Evolutionary conservation across 2,888 invertebrate species (phyloP).

Genomic region (Mellilla xanthometata): DNA sequence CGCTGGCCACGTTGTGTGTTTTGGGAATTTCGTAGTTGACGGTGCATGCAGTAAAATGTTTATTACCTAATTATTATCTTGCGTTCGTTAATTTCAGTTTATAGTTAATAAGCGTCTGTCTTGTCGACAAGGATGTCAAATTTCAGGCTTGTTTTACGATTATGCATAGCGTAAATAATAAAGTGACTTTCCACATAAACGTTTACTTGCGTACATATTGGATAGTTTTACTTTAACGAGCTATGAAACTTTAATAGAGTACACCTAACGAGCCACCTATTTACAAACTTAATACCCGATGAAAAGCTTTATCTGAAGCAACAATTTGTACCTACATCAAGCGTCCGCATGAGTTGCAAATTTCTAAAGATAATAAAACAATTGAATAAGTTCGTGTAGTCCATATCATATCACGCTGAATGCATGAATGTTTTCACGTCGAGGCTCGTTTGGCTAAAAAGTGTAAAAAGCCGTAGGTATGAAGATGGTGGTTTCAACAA

Average conservation of each 20-base stretch:
- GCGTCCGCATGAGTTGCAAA: not conserved
- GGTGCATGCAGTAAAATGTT: conserved; percentile 62
- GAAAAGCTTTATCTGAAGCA: not conserved
- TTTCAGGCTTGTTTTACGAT: conserved; percentile 22
- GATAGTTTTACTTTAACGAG: conserved; percentile 8
- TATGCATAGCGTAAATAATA: conserved; percentile 8
- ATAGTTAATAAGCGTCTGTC: conserved; percentile 42
- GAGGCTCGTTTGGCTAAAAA: conserved; percentile 52
- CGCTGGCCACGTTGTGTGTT: conserved; percentile 59
- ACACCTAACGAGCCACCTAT: not conserved
- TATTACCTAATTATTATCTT: conserved; percentile 70
- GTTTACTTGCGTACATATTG: not conserved
- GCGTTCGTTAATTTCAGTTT: conserved; percentile 48
- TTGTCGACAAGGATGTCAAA: conserved; percentile 40
- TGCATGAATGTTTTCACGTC: conserved; percentile 45
- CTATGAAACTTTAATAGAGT: conserved; percentile 4
- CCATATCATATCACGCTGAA: conserved; percentile 14
- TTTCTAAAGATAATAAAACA: not conserved
- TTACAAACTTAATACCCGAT: not conserved
- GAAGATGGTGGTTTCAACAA: conserved; percentile 78
- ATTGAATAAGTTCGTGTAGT: not conserved
- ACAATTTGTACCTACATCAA: no score
- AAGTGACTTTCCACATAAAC: conserved; percentile 8
- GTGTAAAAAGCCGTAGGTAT: conserved; percentile 70
- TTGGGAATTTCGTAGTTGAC: conserved; percentile 69